Evolutionary conservation across 2,888 invertebrate species (phyloP).

Genomic region (Acanthoscelides obtectus): DNA sequence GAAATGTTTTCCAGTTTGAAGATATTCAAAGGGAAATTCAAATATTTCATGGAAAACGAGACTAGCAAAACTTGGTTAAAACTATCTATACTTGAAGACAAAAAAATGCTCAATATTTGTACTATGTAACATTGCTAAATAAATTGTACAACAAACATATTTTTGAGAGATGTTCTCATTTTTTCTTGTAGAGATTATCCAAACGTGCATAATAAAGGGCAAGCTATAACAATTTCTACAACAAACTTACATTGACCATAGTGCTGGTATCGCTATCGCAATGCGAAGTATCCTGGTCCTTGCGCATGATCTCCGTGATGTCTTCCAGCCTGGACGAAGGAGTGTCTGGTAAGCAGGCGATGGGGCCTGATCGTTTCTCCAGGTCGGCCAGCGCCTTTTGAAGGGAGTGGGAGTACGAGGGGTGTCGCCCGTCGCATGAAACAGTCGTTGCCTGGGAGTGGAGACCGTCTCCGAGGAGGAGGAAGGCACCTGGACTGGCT

Average conservation of each 20-base stretch:
- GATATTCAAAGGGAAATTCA: too few species aligned
- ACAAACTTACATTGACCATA: constrained; percentile 33
- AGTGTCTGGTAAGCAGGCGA: constrained; percentile 61
- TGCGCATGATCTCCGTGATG: constrained; percentile 81
- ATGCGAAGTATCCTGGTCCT: constrained; percentile 63
- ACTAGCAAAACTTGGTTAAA: too few species aligned
- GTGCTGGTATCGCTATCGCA: constrained; percentile 47
- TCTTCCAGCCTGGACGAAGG: constrained; percentile 79
- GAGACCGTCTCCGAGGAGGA: constrained; percentile 38
- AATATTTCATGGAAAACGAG: too few species aligned
- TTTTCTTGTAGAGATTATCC: background rate
- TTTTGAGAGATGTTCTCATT: background rate
- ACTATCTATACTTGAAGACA: too few species aligned
- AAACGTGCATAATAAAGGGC: background rate
- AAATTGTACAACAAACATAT: too few species aligned
- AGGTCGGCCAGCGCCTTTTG: constrained; percentile 87
- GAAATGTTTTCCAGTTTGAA: too few species aligned
- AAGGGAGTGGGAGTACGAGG: constrained; percentile 90
- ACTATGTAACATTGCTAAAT: too few species aligned
- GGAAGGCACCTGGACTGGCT: constrained; percentile 17
- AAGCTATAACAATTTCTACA: too few species aligned
- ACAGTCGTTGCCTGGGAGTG: constrained; percentile 42
- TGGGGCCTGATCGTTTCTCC: constrained; percentile 71
- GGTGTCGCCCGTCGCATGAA: constrained; percentile 39
- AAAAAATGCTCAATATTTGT: too few species aligned